phyloP scores from a whole-genome alignment of 1,140 invertebrate genomes.

The Stegodyphus dumicola region DNA sequence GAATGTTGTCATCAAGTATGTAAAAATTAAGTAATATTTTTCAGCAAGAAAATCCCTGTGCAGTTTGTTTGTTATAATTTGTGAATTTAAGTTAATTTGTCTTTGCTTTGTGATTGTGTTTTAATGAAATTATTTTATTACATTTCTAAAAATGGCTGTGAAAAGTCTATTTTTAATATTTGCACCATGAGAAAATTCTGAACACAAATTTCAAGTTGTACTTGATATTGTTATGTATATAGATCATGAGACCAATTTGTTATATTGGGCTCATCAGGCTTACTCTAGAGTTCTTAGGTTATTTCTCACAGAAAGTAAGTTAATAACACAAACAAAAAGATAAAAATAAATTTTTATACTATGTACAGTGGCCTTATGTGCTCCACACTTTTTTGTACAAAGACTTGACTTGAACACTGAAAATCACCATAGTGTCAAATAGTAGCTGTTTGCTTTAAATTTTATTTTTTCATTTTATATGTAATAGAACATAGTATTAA shows the following conservation, averaged over 20 bases:
- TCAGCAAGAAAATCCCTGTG: background rate
- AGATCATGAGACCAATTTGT: constrained; percentile 49
- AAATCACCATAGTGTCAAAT: background rate
- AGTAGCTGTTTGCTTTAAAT: too few relatives aligned
- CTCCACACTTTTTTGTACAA: constrained; percentile 59
- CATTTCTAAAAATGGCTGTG: too few relatives aligned
- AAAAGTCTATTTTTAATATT: too few relatives aligned
- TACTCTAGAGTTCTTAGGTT: constrained; percentile 39
- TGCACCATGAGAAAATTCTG: constrained; percentile 1
- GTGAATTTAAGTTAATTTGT: too few relatives aligned
- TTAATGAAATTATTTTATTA: too few relatives aligned
- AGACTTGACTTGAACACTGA: constrained; percentile 23
- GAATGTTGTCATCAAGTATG: too few relatives aligned
- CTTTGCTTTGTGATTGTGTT: too few relatives aligned
- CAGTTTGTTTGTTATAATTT: background rate
- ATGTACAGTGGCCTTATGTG: constrained; percentile 60
- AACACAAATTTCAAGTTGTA: constrained; percentile 28
- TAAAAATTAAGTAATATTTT: too few relatives aligned
- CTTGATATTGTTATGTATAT: constrained; percentile 61
- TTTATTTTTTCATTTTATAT: too few relatives aligned
- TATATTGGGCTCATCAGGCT: constrained; percentile 52
- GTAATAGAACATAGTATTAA: too few relatives aligned
- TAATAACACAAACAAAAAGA: constrained; percentile 27
- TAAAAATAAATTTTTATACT: constrained; percentile 45
- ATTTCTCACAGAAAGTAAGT: constrained; percentile 28